A percentile compares a stretch with the other conserved stretches of the same genome.
Conservation (phyloP, 2,797 vertebrate species). For the Varecia variegata region DNA sequence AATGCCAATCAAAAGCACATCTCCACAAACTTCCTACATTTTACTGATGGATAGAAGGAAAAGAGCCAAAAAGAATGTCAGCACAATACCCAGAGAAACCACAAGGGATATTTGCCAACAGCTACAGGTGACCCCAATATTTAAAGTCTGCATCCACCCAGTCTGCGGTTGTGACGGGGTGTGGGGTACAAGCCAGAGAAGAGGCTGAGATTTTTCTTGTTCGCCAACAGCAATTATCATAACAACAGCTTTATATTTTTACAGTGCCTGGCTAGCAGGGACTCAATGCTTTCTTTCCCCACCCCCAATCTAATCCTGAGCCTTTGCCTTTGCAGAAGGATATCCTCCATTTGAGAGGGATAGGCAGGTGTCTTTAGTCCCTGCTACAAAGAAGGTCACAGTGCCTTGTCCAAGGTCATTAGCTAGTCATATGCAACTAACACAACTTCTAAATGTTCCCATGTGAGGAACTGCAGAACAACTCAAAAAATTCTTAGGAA, state of each 20-base stretch:
- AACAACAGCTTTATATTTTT: slow-evolving; percentile 3
- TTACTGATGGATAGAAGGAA: slow-evolving; percentile 17
- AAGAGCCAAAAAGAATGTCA: slow-evolving; percentile 38
- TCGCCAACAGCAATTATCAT: slow-evolving; percentile 3
- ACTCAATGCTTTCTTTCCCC: not conserved
- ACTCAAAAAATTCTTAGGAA: slow-evolving; percentile 17
- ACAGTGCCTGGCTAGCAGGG: not conserved
- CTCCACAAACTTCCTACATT: not conserved
- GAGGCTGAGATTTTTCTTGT: not conserved
- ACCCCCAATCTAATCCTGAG: not conserved
- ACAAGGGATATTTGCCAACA: not conserved
- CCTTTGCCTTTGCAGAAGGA: not conserved
- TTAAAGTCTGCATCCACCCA: slow-evolving; percentile 43
- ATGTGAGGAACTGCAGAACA: slow-evolving; percentile 32
- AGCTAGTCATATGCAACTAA: not conserved
- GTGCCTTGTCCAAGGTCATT: slow-evolving; percentile 12
- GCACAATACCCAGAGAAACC: slow-evolving; percentile 38
- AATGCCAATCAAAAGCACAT: slow-evolving; percentile 11
- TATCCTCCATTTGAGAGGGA: not conserved
- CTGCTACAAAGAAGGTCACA: slow-evolving; percentile 35
- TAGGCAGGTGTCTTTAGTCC: not conserved
- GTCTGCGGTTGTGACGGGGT: not conserved
- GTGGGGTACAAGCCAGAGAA: not conserved
- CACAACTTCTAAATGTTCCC: not conserved
- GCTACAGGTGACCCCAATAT: slow-evolving; percentile 35